A percentile compares a stretch with the other conserved stretches of the same genome.
Conservation (phyloP, 2,888 invertebrate species). For the Periphyllus acericola region DNA sequence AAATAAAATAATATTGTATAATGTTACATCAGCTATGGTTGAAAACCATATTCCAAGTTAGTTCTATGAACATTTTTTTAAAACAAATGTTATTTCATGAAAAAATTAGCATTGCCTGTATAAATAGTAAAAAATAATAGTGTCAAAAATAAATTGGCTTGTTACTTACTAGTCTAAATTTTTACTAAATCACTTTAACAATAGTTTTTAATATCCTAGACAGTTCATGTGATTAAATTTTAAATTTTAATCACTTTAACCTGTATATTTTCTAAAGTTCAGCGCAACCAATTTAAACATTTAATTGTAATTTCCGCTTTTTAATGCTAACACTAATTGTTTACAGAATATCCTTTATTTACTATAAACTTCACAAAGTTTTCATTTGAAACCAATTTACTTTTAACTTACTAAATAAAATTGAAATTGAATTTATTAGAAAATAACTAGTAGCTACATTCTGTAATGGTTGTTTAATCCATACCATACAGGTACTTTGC, state of each 20-base stretch:
- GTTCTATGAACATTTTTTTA: too few species aligned
- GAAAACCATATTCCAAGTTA: too few species aligned
- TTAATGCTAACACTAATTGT: not conserved
- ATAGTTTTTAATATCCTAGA: constrained; percentile 21
- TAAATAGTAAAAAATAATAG: not conserved
- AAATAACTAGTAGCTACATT: not conserved
- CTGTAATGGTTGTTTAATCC: not conserved
- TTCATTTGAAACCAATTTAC: constrained; percentile 3
- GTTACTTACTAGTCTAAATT: not conserved
- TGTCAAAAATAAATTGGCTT: not conserved
- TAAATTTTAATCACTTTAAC: constrained; percentile 37
- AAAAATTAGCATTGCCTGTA: too few species aligned
- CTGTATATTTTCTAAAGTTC: not conserved
- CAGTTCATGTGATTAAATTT: constrained; percentile 23
- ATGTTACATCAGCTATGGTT: too few species aligned
- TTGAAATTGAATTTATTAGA: not conserved
- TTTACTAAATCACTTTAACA: constrained; percentile 17
- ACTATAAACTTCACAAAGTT: not conserved
- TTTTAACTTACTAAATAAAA: not conserved
- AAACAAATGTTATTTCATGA: too few species aligned
- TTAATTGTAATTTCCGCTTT: constrained; percentile 10
- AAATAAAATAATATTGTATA: too few species aligned
- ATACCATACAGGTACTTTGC: not conserved
- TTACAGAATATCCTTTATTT: not conserved
- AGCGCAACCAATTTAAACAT: constrained; percentile 4